Evolutionary conservation across 2,797 vertebrate genomes (phyloP), one percentile per base, ranked within the genome.

Genomic region (Melanotaenia maccullochi): DNA sequence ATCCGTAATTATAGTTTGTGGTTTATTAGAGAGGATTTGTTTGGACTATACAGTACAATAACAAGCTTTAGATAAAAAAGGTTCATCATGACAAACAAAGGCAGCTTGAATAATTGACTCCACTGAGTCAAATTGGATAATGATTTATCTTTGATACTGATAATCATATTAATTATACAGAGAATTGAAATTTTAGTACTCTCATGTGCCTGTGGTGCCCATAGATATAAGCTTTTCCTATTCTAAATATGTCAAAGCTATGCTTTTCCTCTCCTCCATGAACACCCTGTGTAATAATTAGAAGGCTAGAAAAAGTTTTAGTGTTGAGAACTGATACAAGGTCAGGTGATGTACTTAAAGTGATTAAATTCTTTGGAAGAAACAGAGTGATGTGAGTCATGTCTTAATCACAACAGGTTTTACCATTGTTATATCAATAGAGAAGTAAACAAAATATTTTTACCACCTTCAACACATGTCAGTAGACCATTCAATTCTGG

Each of bases 61-160:
- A 44, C 25, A 60, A 36, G 47, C 55, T 81, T 74, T 51, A 59
- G 54, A 83, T 76, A 7, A 11, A n/a, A 49, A 51, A 22, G 52
- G 25, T 73, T 78, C 51, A 76, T 68, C 60, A 30, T 57, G 40
- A 70, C 18, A 13, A 71, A 77, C 52, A 84, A 71, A 79, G 69
- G 30, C 58, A 22, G 55, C 33, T 55, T 28, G 59, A 78, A 75
- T 44, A 59, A 71, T 68, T 40, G 60, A 63, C 61, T 77, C 40
- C 16, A 58, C 61, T 72, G 57, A 79, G 55, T 65, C 59, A 44
- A 66, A 65, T 70, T 54, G 33, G 49, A 79, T 82, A 55, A 84
- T 76, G 36, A 71, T 16, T 68, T 55, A 74, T 62, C 54, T 55
- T 82, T 33, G 16, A 76, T 78, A 51, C 60, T 75, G 68, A 71